These are phyloP conservation scores for Suillia variegata DNA, from an alignment of 2,888 invertebrate species.

Conservation along the genomic window DNA sequence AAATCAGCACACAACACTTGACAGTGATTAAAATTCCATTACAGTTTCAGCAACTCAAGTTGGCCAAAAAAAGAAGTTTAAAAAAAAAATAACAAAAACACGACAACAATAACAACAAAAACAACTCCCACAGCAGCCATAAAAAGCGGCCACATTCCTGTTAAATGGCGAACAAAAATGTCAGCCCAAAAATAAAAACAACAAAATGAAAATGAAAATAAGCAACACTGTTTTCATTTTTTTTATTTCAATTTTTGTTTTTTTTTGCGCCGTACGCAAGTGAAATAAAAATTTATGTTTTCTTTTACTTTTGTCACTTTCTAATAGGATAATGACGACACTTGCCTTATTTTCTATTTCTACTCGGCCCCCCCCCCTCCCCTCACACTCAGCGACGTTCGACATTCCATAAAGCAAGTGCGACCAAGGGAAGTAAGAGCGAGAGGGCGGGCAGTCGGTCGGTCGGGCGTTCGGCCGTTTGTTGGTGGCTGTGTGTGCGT, in stretches of 20 bases:
- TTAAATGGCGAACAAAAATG: too few species aligned
- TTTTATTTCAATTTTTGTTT: neutral
- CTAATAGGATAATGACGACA: neutral
- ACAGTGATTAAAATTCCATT: conserved; percentile 3
- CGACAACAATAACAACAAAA: too few species aligned
- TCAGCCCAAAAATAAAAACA: too few species aligned
- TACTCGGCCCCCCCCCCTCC: too few species aligned
- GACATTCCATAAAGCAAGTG: too few species aligned
- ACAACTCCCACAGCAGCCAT: too few species aligned
- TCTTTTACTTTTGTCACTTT: conserved; percentile 1
- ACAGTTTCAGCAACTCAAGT: neutral
- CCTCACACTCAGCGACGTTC: too few species aligned
- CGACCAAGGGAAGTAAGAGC: too few species aligned
- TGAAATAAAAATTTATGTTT: neutral
- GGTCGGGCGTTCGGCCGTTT: too few species aligned
- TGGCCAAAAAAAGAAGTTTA: neutral
- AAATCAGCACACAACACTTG: neutral
- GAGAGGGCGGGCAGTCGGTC: too few species aligned
- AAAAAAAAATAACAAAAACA: neutral
- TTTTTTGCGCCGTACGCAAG: neutral
- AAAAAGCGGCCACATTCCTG: too few species aligned
- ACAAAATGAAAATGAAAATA: neutral
- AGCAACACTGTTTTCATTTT: neutral
- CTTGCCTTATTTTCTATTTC: neutral
- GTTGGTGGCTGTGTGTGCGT: too few species aligned